These are phyloP conservation scores for Nyctereutes procyonoides DNA, from an alignment of 2,113 vertebrate species.

Conservation along the genomic window DNA sequence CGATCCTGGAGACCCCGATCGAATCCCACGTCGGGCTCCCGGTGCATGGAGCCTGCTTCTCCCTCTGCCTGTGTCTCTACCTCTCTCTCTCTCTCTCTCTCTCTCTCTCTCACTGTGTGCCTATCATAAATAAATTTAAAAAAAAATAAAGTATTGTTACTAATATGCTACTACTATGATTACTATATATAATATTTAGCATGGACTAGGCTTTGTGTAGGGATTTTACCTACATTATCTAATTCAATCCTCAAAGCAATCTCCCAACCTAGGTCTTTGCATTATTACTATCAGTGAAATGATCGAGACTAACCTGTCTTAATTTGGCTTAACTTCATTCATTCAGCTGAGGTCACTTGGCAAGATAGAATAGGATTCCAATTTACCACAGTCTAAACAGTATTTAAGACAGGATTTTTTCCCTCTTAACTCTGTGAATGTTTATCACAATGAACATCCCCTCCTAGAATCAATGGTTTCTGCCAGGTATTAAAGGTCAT, in stretches of 20 bases:
- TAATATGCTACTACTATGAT: too few relatives aligned
- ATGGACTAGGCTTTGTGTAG: background rate
- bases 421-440: background rate
- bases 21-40: too few relatives aligned
- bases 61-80: too few relatives aligned
- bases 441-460: background rate
- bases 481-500: background rate
- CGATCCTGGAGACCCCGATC: too few relatives aligned
- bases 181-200: background rate
- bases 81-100: too few relatives aligned
- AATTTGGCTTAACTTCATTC: background rate
- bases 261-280: background rate
- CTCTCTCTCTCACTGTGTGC: too few relatives aligned
- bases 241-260: background rate
- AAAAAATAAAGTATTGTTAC: conserved; percentile 1
- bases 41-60: too few relatives aligned
- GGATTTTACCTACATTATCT: background rate
- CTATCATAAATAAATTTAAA: too few relatives aligned
- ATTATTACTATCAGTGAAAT: background rate
- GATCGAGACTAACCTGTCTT: background rate
- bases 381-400: background rate
- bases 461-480: background rate
- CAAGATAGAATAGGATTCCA: background rate
- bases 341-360: background rate
- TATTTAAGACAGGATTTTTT: background rate